Evolutionary conservation across 2,113 vertebrate species (phyloP).

Genomic region (Phylloscopus trochilus): DNA sequence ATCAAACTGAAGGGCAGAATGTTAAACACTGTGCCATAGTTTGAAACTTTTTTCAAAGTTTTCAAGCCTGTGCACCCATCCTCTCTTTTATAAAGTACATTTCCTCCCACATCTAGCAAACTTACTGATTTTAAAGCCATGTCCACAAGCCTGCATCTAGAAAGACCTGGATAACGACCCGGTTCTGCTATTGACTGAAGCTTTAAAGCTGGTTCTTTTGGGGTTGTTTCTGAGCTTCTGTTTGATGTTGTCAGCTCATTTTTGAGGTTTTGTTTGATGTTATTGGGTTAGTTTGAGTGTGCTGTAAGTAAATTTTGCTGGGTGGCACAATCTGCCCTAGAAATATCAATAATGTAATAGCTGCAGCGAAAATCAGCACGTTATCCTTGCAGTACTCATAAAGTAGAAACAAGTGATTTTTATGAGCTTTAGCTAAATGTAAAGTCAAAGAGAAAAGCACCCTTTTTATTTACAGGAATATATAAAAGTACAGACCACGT

Average conservation of each 20-base stretch:
- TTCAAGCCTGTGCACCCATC: background rate
- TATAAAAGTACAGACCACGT: background rate
- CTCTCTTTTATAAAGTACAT: background rate
- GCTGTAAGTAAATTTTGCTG: background rate
- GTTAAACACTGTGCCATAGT: background rate
- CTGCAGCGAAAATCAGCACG: background rate
- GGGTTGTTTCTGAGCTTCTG: background rate
- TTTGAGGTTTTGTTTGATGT: slow-evolving; percentile 21
- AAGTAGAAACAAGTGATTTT: background rate
- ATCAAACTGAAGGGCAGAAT: background rate
- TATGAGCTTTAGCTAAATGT: background rate
- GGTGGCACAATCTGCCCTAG: slow-evolving; percentile 8
- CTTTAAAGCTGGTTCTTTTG: background rate
- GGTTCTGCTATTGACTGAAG: background rate
- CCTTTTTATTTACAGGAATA: background rate
- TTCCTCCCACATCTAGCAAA: background rate
- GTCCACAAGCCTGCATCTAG: background rate
- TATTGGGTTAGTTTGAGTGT: background rate
- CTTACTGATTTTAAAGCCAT: background rate
- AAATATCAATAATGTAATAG: slow-evolving; percentile 25
- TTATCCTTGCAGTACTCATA: background rate
- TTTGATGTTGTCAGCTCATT: background rate
- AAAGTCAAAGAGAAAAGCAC: background rate
- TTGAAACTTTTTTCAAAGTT: background rate
- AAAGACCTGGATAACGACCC: background rate